Base-by-base conservation (phyloP, 2,888 invertebrate genomes). In the Drosophila multiciliata region DNA sequence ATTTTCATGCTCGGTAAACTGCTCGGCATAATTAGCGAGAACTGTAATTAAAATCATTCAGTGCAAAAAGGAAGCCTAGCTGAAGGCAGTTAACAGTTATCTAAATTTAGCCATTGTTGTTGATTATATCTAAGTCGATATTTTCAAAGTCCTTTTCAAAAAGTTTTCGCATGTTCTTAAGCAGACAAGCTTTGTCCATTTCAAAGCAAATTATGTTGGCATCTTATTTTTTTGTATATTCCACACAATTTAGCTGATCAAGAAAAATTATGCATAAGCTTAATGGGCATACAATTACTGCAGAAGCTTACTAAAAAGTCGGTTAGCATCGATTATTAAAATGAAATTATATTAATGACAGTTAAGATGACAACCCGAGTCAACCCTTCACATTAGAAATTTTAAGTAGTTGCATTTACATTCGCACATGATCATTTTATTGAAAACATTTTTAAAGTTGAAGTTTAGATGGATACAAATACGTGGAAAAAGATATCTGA, bases 21-120 rank as follows among this genome's bases (percentile, higher is more conserved):
- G 45, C 6, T 15, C 12, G 49, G 78, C 75, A 45, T 50, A 73
- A 0, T 20, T 36, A 1, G 20, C 11, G 1, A 62, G 9, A 29
- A 29, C 29, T 29, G 5, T 5, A 5, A 5, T 11, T 53, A 79
- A 78, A 78, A n/a, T 87, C 83, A 75, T 6, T 66, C 9, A 3
- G 5, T 29, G 29, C 29, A 29, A 29, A 29, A 29, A 0, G 29
- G 6, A 29, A 29, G 2, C 1, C 82, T 79, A 83, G 0, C 50
- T 60, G 2, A 0, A 4, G 83, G 82, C 45, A 83, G 6, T 7
- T 54, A 6, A 0, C 15, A 15, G 36, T 15, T 2, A 36, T n/a
- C 9, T n/a, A 9, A n/a, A n/a, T 4, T 4, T 54, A 0, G 72
- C 72, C 1, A 60, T 15, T 3, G 71, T 55, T 33, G 35, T 32